These are phyloP conservation scores for Oryzias dopingdopingensis DNA, from an alignment of 2,797 vertebrate genomes.

Conservation along the genomic window DNA sequence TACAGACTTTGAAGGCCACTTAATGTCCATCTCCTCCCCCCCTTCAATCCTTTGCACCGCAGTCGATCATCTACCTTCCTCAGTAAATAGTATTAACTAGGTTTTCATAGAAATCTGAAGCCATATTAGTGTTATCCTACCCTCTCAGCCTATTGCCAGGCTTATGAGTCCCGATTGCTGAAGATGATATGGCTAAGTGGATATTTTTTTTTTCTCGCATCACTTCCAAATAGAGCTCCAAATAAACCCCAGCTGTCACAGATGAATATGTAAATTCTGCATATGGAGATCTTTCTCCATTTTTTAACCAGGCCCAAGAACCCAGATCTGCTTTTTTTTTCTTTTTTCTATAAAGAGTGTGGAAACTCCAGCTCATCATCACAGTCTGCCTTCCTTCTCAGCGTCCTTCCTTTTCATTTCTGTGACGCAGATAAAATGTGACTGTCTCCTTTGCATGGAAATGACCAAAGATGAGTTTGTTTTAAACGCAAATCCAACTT, in stretches of 20 bases:
- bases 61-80: conserved; percentile 77
- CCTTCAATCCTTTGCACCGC: conserved; percentile 50
- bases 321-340: conserved; percentile 69
- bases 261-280: conserved; percentile 83
- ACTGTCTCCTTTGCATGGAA: conserved; percentile 24
- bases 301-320: conserved; percentile 63
- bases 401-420: conserved; percentile 39
- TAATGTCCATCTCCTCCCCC: conserved; percentile 64
- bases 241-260: conserved; percentile 71
- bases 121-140: conserved; percentile 80
- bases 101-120: conserved; percentile 75
- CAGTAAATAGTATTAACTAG: conserved; percentile 79
- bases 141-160: conserved; percentile 76
- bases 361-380: conserved; percentile 56
- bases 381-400: conserved; percentile 28
- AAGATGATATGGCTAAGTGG: conserved; percentile 80
- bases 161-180: conserved; percentile 74
- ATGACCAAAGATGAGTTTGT: not conserved
- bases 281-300: conserved; percentile 70
- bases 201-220: conserved; percentile 71
- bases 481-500: not conserved
- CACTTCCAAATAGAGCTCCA: conserved; percentile 71
- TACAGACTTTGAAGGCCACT: conserved; percentile 66
- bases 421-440: conserved; percentile 45
- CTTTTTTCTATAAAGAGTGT: conserved; percentile 54